Percentiles rank a stretch among this genome's conserved stretches.
Conservation (phyloP, 2,888 invertebrate genomes). For the Morpho achilles region DNA sequence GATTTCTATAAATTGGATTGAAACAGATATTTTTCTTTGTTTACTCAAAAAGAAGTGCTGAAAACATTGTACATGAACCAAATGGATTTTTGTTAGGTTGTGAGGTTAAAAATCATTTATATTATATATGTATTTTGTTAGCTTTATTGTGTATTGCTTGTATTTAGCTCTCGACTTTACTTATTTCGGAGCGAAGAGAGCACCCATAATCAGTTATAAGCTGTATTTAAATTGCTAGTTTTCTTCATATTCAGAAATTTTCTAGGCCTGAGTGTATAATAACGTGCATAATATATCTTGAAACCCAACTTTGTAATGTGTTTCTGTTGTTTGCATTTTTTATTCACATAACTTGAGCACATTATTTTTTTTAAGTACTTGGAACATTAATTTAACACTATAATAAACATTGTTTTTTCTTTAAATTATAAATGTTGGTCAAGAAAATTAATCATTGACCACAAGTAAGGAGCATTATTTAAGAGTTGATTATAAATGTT, state of each 20-base stretch:
- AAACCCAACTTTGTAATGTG: slow-evolving; percentile 42
- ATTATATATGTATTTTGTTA: slow-evolving; percentile 71
- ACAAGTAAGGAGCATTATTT: slow-evolving; percentile 69
- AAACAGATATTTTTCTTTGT: slow-evolving; percentile 3
- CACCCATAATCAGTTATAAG: slow-evolving; percentile 33
- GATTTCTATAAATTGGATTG: slow-evolving; percentile 11
- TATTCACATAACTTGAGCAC: slow-evolving; percentile 46
- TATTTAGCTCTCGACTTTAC: slow-evolving; percentile 39
- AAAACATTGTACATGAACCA: slow-evolving; percentile 60
- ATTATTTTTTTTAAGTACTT: slow-evolving; percentile 40
- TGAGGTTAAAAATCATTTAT: slow-evolving; percentile 78
- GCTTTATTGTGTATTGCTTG: slow-evolving; percentile 57
- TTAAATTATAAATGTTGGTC: slow-evolving; percentile 49
- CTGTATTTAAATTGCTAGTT: slow-evolving; percentile 64
- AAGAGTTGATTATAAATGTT: slow-evolving; percentile 67
- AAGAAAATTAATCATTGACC: slow-evolving; percentile 65
- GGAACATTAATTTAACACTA: slow-evolving; percentile 36
- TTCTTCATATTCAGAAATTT: slow-evolving; percentile 31
- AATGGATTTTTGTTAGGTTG: slow-evolving; percentile 70
- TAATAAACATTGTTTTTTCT: slow-evolving; percentile 36
- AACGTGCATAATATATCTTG: slow-evolving; percentile 55
- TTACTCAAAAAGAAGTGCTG: slow-evolving; percentile 37
- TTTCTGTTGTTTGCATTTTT: slow-evolving; percentile 42
- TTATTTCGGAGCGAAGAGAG: slow-evolving; percentile 44
- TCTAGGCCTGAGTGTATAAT: slow-evolving; percentile 54